These are phyloP conservation scores for Lumbricus terrestris DNA, from an alignment of 2,888 invertebrate species.

Conservation along the genomic window DNA sequence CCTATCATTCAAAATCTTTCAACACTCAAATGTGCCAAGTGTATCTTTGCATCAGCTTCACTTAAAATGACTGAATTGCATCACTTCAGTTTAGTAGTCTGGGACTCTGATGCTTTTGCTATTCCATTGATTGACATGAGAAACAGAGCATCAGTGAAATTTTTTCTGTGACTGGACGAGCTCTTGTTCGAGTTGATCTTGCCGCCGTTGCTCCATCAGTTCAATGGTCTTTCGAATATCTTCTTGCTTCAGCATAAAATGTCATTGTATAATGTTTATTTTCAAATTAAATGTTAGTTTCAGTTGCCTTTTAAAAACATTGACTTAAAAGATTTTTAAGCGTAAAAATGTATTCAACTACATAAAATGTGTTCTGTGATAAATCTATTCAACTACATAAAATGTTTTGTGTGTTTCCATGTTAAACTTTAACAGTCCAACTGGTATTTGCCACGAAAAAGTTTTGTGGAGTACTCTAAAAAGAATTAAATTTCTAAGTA, in stretches of 20 bases:
- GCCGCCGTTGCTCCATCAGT: conserved; percentile 28
- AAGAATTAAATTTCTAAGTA: too few relatives aligned
- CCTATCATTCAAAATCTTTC: neutral
- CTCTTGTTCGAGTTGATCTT: conserved; percentile 32
- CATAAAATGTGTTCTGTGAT: too few relatives aligned
- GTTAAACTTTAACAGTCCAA: neutral
- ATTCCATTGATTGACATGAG: neutral
- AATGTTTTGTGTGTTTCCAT: neutral
- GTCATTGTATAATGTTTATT: neutral
- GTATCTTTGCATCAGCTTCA: neutral
- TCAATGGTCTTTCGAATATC: conserved; percentile 31
- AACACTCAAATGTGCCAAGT: neutral
- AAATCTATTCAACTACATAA: neutral
- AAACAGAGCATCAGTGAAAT: neutral
- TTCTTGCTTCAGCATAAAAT: conserved; percentile 29
- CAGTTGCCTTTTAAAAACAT: neutral
- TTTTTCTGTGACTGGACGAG: neutral
- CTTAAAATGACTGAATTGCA: neutral
- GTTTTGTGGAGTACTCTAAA: neutral
- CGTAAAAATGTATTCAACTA: neutral
- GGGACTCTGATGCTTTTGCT: neutral
- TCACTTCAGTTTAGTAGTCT: neutral
- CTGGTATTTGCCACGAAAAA: neutral
- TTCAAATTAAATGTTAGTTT: neutral
- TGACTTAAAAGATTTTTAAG: too few relatives aligned